Percentiles rank a stretch among this genome's conserved stretches.
phyloP scores from a whole-genome alignment of 2,888 invertebrate genomes.

The Melanophora roralis region DNA sequence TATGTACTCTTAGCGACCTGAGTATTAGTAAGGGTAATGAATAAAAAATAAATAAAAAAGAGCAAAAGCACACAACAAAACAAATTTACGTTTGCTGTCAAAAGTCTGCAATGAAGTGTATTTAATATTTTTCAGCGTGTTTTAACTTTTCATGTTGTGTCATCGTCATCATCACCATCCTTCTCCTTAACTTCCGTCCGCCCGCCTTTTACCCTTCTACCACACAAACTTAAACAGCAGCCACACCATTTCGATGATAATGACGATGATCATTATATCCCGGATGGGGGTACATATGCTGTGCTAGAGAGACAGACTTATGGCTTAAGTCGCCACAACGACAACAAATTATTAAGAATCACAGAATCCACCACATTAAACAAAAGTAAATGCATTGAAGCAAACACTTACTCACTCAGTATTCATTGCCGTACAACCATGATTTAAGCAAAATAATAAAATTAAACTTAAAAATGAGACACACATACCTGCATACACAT shows the following conservation, averaged over 20 bases:
- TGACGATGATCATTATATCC: conserved; percentile 42
- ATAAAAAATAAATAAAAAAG: conserved; percentile 38
- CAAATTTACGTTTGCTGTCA: conserved; percentile 76
- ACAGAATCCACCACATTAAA: conserved; percentile 47
- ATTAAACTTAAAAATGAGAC: conserved; percentile 39
- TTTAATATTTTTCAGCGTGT: conserved; percentile 75
- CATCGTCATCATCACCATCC: conserved; percentile 70
- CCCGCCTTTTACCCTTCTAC: not conserved
- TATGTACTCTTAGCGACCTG: not conserved
- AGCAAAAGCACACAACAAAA: conserved; percentile 64
- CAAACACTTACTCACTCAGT: conserved; percentile 30
- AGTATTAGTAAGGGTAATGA: conserved; percentile 35
- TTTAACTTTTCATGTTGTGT: conserved; percentile 75
- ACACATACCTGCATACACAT: not conserved
- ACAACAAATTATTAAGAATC: conserved; percentile 56
- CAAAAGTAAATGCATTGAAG: conserved; percentile 57
- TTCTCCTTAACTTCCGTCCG: not conserved
- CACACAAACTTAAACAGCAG: conserved; percentile 36
- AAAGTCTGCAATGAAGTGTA: conserved; percentile 73
- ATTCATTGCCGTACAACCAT: conserved; percentile 31
- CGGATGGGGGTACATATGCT: conserved; percentile 56
- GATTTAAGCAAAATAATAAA: conserved; percentile 61
- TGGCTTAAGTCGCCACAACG: conserved; percentile 45
- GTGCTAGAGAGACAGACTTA: conserved; percentile 9
- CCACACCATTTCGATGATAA: conserved; percentile 18